A percentile compares a stretch with the other conserved stretches of the same genome.
phyloP scores from a whole-genome alignment of 1,140 invertebrate genomes.

The Vollenhovia emeryi region DNA sequence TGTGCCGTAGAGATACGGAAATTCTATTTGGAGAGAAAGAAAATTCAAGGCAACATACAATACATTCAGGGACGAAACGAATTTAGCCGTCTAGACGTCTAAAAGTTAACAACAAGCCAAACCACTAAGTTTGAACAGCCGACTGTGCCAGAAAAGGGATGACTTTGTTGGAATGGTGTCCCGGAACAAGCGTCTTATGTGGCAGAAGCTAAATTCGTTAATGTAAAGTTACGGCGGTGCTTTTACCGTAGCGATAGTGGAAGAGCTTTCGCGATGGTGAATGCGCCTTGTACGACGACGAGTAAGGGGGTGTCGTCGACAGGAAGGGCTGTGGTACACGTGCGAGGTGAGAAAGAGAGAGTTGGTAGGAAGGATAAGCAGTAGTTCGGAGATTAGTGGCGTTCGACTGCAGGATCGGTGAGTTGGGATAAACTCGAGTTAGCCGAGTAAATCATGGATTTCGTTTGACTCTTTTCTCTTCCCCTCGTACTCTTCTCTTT shows the following conservation, averaged over 20 bases:
- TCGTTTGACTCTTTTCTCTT: conserved; percentile 46
- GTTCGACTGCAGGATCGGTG: conserved; percentile 67
- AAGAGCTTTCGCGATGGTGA: background rate
- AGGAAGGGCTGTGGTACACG: conserved; percentile 23
- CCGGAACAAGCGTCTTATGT: conserved; percentile 28
- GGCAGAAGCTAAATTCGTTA: conserved; percentile 27
- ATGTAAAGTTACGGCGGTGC: conserved; percentile 11
- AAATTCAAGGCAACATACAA: conserved; percentile 39
- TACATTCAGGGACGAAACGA: conserved; percentile 29
- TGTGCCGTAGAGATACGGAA: conserved; percentile 8
- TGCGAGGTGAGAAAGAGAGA: conserved; percentile 43
- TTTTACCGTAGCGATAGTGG: background rate
- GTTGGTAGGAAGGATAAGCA: conserved; percentile 57
- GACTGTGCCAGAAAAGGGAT: background rate
- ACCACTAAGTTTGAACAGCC: conserved; percentile 30
- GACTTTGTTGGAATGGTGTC: conserved; percentile 3
- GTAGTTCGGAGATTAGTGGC: conserved; percentile 64
- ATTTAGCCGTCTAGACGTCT: conserved; percentile 25
- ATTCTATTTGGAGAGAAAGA: conserved; percentile 40
- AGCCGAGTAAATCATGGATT: conserved; percentile 68
- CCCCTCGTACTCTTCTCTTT: background rate
- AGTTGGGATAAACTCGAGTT: conserved; percentile 68
- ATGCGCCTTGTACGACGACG: conserved; percentile 6
- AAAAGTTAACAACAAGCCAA: conserved; percentile 45
- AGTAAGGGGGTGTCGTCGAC: conserved; percentile 16